Evolutionary conservation across 2,888 invertebrate genomes (phyloP), one percentile per base, ranked within the genome.

Genomic region (Falcaria lacertinaria): DNA sequence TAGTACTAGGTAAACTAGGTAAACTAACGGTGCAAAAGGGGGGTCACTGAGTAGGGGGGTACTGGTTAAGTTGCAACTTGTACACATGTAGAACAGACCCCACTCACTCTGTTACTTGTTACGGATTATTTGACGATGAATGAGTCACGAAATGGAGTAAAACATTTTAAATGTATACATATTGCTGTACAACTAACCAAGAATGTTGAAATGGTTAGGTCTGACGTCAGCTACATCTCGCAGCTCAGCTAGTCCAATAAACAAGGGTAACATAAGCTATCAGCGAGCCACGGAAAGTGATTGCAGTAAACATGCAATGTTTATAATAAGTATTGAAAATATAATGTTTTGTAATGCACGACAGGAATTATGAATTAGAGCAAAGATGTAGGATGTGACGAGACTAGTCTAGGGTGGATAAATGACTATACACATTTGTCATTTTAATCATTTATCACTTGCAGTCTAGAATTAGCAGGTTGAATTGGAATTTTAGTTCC

Each of bases 211-310:
- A 37, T 37, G 37, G 37, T 22, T 37, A 37, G 37, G 14, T 22
- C 37, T 37, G 37, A 37, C 37, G 37, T 37, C 37, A 37, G 25
- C 16, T 7, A 15, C 37, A 37, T 37, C 15, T 14, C 37, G 37
- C 15, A 14, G 22, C 25, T 22, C 15, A 14, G 22, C 25, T 22
- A 37, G 37, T 15, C 22, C 15, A 8, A 37, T 37, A 37, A 37
- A 37, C 37, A 37, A 37, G 37, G 37, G 4, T 37, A 37, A 32
- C 28, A 33, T 33, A 15, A 39, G 16, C 34, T 22, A 28, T 28
- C 28, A 28, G 28, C 28, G 28, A 28, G 28, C 11, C 11, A 28
- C 11, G 28, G 11, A 28, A 28, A 28, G 28, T 28, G 28, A 11
- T 28, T 11, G 28, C 28, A 7, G 11, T 28, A 28, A 28, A 28